Evolutionary conservation across 2,797 vertebrate genomes (phyloP).

Genomic region (Pelodytes ibericus): DNA sequence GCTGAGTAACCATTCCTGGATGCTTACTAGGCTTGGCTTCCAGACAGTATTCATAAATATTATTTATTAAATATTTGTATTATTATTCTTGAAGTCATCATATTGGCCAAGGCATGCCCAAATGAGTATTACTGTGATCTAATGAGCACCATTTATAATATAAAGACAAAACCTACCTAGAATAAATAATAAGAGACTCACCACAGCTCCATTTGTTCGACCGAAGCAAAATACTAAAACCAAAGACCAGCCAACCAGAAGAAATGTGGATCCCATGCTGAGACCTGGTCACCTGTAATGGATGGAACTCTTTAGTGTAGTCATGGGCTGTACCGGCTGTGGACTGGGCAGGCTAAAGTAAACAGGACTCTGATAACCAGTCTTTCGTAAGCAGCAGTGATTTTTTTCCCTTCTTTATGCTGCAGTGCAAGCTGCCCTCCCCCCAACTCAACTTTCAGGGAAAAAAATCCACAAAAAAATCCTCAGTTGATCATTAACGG

Average conservation of each 20-base stretch:
- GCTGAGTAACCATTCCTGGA: no score
- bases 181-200: no score
- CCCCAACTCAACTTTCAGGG: not conserved
- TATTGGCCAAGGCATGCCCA: no score
- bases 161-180: no score
- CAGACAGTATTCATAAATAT: no score
- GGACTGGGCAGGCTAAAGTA: conserved; percentile 21
- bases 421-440: not conserved
- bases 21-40: no score
- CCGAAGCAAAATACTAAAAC: not conserved
- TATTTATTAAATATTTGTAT: no score
- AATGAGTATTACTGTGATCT: no score
- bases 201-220: not conserved
- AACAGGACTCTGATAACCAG: conserved; percentile 25
- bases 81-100: no score
- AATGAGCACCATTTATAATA: no score
- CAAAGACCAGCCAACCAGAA: not conserved
- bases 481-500: conserved; percentile 43
- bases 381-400: conserved; percentile 33
- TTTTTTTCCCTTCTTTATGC: conserved; percentile 29
- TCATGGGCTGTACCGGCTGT: not conserved
- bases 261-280: conserved; percentile 14
- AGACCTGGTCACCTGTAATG: conserved; percentile 2
- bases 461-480: not conserved
- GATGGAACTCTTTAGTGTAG: not conserved